A percentile compares a stretch with the other conserved stretches of the same genome.
phyloP scores from a whole-genome alignment of 2,797 vertebrate genomes.

The Syngnathus rostellatus region DNA sequence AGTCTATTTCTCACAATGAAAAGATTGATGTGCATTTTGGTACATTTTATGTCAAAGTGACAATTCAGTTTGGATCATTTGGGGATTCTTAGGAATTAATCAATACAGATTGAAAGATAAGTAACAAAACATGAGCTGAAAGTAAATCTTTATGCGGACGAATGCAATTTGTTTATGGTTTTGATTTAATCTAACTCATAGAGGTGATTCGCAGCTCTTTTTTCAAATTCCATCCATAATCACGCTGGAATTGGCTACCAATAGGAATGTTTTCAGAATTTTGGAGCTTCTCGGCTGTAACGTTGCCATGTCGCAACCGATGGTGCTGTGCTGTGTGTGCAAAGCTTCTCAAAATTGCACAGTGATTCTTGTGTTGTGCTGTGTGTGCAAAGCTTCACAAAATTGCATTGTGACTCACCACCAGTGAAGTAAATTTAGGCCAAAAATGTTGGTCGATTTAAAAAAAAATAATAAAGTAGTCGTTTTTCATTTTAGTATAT shows the following conservation, averaged over 20 bases:
- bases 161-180: background rate
- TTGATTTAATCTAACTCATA: background rate
- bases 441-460: background rate
- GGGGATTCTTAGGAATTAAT: no score
- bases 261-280: conserved; percentile 78
- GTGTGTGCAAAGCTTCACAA: conserved; percentile 42
- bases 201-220: background rate
- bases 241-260: conserved; percentile 84
- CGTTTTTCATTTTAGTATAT: background rate
- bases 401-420: background rate
- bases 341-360: conserved; percentile 1
- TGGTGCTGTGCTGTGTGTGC: conserved; percentile 56
- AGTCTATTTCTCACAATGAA: background rate
- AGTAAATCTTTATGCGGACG: background rate
- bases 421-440: background rate
- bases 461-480: background rate
- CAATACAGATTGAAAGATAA: background rate
- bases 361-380: conserved; percentile 39
- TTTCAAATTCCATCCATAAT: conserved; percentile 85
- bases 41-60: background rate
- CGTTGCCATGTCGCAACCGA: background rate
- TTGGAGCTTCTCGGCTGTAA: background rate
- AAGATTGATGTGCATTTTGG: background rate
- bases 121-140: no score
- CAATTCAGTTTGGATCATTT: background rate